Percentiles rank a stretch among this genome's conserved stretches.
Conservation (phyloP, 92 coral and sea anemone genomes). For the Heliopora coerulea region DNA sequence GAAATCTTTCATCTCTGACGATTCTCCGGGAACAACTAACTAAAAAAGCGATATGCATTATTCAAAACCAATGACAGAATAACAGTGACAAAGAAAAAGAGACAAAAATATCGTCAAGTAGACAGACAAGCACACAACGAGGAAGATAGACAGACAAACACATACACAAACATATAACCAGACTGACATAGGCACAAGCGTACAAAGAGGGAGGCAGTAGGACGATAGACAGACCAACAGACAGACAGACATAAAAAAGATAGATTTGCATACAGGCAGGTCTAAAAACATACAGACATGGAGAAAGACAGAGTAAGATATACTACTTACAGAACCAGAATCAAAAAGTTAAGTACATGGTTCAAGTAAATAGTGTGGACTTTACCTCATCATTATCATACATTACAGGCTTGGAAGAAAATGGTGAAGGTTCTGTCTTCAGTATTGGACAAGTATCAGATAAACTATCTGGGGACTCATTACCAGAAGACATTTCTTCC, state of each 20-base stretch:
- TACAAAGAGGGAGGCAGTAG: too few species aligned
- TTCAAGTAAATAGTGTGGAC: too few species aligned
- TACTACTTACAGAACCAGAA: too few species aligned
- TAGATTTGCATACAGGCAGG: too few species aligned
- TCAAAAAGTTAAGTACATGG: too few species aligned
- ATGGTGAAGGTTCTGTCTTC: constrained; percentile 91
- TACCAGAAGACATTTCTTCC: constrained; percentile 76
- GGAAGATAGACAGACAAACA: constrained; percentile 1
- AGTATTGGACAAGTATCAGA: constrained; percentile 91
- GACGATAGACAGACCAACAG: neutral
- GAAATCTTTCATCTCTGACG: constrained; percentile 83
- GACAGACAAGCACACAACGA: too few species aligned
- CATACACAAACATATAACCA: neutral
- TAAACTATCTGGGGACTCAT: constrained; percentile 92
- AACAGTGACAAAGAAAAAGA: neutral
- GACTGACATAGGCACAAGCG: neutral
- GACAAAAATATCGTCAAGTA: neutral
- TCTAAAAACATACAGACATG: too few species aligned
- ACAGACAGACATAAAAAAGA: neutral
- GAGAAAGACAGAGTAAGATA: too few species aligned
- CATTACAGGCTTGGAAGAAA: constrained; percentile 99
- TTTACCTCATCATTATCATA: constrained; percentile 91
- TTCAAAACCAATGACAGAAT: neutral
- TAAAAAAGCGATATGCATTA: constrained; percentile 12
- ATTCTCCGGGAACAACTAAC: constrained; percentile 92